These are phyloP conservation scores for Astropecten irregularis DNA, from an alignment of 53 echinoderm and acorn worm species.

Conservation along the genomic window DNA sequence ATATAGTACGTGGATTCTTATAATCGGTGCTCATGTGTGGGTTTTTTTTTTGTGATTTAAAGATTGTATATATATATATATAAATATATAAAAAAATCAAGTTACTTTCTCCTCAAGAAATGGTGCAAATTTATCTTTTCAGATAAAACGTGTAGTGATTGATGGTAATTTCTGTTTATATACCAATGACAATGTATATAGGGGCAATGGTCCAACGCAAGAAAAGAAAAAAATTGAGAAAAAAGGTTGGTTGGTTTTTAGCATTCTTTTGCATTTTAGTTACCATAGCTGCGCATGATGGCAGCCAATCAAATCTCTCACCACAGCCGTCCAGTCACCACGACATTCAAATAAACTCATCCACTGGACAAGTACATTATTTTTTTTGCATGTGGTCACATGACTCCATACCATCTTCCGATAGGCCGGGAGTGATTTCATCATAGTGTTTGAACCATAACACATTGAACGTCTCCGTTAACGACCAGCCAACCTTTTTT, in stretches of 20 bases:
- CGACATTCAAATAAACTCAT: slow-evolving; percentile 4
- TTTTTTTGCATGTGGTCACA: slow-evolving; percentile 44
- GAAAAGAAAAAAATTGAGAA: too few species aligned
- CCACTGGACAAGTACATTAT: slow-evolving; percentile 15
- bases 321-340: slow-evolving; percentile 1
- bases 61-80: slow-evolving; percentile 29
- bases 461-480: neutral
- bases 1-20: neutral
- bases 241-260: neutral
- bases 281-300: slow-evolving; percentile 27
- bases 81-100: too few species aligned
- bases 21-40: slow-evolving; percentile 25
- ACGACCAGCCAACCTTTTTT: slow-evolving; percentile 2
- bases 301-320: slow-evolving; percentile 10
- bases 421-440: slow-evolving; percentile 14
- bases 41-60: slow-evolving; percentile 27
- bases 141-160: slow-evolving; percentile 9
- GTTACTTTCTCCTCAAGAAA: slow-evolving; percentile 17
- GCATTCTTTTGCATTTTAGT: slow-evolving; percentile 23
- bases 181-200: slow-evolving; percentile 32
- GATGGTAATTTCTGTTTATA: slow-evolving; percentile 1
- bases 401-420: slow-evolving; percentile 36
- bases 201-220: neutral
- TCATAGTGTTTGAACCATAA: neutral
- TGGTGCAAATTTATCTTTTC: slow-evolving; percentile 18